These are phyloP conservation scores for Eristalis intricaria DNA, from an alignment of 2,888 invertebrate genomes.

Conservation along the genomic window DNA sequence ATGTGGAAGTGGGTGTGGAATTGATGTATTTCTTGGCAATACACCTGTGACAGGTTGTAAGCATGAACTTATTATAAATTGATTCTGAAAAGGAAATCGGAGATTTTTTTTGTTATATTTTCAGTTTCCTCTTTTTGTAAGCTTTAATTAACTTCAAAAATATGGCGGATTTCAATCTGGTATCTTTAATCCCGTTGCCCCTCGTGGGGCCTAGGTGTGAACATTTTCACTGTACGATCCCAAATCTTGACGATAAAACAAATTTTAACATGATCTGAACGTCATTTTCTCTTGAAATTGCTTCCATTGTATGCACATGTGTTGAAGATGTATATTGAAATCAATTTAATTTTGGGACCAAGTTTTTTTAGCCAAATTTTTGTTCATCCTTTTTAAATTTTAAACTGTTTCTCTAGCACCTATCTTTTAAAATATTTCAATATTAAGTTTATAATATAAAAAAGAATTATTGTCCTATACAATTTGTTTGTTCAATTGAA, in stretches of 20 bases:
- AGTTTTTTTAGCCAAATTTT: not conserved
- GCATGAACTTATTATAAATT: slow-evolving; percentile 77
- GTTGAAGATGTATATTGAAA: not conserved
- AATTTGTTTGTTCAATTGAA: not conserved
- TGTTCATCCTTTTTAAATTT: not conserved
- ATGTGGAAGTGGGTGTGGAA: slow-evolving; percentile 82
- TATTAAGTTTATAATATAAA: not conserved
- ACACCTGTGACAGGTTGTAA: slow-evolving; percentile 77
- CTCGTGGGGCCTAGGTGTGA: not conserved
- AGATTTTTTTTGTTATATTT: slow-evolving; percentile 1
- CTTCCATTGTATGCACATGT: not conserved
- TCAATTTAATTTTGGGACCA: not conserved
- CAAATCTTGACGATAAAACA: not conserved
- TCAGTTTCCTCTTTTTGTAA: not conserved
- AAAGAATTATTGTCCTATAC: too few relatives aligned
- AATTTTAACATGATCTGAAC: not conserved
- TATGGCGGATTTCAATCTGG: not conserved
- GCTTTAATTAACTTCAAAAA: not conserved
- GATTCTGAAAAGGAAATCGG: slow-evolving; percentile 73
- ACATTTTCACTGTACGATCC: not conserved
- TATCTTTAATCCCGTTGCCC: not conserved
- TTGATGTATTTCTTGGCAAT: slow-evolving; percentile 80
- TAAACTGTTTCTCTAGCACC: not conserved
- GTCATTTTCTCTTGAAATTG: not conserved
- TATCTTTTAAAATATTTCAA: not conserved